Conservation (phyloP, 2,113 vertebrate genomes). For the Entomyzon cyanotis region DNA sequence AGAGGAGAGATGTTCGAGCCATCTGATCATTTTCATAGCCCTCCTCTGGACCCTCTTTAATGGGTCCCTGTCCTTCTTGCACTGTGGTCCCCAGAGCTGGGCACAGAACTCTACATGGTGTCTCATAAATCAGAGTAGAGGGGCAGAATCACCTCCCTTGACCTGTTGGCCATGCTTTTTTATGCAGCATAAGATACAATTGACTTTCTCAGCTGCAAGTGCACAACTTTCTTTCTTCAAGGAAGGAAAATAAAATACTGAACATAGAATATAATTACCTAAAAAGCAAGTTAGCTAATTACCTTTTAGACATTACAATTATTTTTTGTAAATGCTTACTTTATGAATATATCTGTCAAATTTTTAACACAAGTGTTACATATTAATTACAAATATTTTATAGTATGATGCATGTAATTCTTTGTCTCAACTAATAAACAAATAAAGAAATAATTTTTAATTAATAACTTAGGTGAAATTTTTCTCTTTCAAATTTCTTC, state of each 20-base stretch:
- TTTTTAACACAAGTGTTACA: background rate
- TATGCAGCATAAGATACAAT: accelerated
- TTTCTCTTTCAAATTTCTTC: background rate
- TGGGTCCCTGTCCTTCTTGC: accelerated
- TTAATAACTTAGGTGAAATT: background rate
- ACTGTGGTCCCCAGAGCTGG: background rate
- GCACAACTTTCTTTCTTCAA: background rate
- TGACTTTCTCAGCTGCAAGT: background rate
- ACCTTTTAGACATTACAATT: background rate
- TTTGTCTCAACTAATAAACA: background rate
- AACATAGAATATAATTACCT: background rate
- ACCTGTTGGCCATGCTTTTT: background rate
- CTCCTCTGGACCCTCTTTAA: background rate
- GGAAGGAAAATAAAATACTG: background rate
- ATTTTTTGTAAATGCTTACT: background rate
- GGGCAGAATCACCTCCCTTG: accelerated
- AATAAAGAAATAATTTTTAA: background rate
- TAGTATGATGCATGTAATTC: background rate
- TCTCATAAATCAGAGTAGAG: background rate
- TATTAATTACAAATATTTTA: background rate
- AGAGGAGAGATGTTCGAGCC: background rate
- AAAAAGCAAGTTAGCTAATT: background rate
- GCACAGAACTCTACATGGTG: accelerated
- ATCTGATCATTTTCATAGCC: background rate
- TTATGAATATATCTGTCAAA: background rate